A percentile compares a stretch with the other conserved stretches of the same genome.
These are phyloP conservation scores for Pemphredon lugubris DNA, from an alignment of 2,888 invertebrate genomes.

Conservation along the genomic window DNA sequence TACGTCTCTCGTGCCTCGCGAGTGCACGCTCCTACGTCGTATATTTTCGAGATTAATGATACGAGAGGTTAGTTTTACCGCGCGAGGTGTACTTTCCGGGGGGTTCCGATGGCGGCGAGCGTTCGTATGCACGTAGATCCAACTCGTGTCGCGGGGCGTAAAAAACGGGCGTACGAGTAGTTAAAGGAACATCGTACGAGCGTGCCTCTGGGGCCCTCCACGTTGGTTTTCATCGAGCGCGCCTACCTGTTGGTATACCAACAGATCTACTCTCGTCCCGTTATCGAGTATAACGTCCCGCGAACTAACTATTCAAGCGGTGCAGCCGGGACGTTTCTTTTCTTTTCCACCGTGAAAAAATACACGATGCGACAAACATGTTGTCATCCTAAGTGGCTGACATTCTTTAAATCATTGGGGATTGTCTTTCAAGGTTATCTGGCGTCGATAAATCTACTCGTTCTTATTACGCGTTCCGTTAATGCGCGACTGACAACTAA, in stretches of 20 bases:
- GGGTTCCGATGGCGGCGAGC: conserved; percentile 9
- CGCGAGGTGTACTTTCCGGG: conserved; percentile 24
- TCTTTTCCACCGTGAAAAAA: neutral
- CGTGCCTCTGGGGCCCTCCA: conserved; percentile 18
- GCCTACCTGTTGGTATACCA: conserved; percentile 30
- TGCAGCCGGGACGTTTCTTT: neutral
- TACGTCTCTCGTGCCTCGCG: conserved; percentile 10
- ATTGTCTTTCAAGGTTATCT: neutral
- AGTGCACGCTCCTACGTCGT: neutral
- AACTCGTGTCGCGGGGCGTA: neutral
- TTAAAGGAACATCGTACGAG: conserved; percentile 1
- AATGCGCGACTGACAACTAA: no score
- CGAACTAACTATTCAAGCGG: neutral
- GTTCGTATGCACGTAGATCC: neutral
- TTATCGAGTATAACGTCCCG: conserved; percentile 1
- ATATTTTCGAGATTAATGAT: conserved; percentile 25
- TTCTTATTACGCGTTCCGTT: no score
- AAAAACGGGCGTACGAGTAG: conserved; percentile 17
- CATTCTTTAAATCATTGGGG: neutral
- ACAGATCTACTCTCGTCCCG: neutral
- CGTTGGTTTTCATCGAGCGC: conserved; percentile 32
- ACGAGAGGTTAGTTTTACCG: conserved; percentile 18
- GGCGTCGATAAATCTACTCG: no score
- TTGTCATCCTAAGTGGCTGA: neutral
- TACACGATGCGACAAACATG: neutral